phyloP scores from a whole-genome alignment of 2,888 invertebrate genomes.

The Dusona sp. region DNA sequence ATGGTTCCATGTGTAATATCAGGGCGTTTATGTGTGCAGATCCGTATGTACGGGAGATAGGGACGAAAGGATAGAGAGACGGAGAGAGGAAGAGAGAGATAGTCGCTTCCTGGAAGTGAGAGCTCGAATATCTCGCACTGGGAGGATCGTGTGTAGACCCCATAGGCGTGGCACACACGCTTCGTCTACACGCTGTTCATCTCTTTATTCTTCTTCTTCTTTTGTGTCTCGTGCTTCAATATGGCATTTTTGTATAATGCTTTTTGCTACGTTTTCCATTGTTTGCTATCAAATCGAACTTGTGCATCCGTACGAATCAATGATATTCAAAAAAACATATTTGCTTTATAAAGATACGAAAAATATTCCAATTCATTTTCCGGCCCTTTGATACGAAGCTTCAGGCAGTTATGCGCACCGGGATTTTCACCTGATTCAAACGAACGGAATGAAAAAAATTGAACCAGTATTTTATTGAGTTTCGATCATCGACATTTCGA shows the following conservation, averaged over 20 bases:
- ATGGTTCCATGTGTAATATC: constrained; percentile 22
- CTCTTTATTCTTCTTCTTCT: constrained; percentile 12
- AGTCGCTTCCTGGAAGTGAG: constrained; percentile 60
- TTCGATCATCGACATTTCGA: too few relatives aligned
- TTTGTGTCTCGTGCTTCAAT: constrained; percentile 12
- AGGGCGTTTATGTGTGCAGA: constrained; percentile 8
- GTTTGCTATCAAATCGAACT: background rate
- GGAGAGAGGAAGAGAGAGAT: constrained; percentile 41
- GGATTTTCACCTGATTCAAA: too few relatives aligned
- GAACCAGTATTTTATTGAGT: too few relatives aligned
- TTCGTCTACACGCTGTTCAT: constrained; percentile 41
- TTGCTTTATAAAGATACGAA: too few relatives aligned
- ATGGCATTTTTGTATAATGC: background rate
- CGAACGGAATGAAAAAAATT: too few relatives aligned
- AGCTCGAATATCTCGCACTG: constrained; percentile 58
- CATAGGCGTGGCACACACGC: constrained; percentile 72
- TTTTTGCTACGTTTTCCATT: background rate
- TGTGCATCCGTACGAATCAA: background rate
- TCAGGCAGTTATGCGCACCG: too few relatives aligned
- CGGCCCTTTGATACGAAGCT: too few relatives aligned
- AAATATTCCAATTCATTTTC: too few relatives aligned
- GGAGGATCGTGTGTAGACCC: constrained; percentile 66
- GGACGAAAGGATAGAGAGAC: constrained; percentile 45
- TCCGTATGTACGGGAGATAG: constrained; percentile 22
- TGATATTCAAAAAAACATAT: too few relatives aligned